phyloP scores from a whole-genome alignment of 2,797 vertebrate species.

The Myripristis jacobus region DNA sequence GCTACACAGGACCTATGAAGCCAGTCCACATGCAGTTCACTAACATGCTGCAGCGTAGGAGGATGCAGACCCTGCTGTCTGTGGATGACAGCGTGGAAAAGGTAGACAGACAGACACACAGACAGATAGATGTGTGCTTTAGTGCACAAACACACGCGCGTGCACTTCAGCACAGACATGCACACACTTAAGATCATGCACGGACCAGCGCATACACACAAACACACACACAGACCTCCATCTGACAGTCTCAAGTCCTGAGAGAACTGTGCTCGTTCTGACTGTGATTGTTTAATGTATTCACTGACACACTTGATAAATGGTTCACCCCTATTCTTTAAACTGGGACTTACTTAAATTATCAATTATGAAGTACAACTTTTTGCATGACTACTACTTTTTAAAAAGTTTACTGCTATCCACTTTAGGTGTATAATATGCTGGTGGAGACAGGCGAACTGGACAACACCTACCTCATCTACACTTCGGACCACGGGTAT shows the following conservation, averaged over 20 bases:
- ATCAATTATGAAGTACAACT: conserved; percentile 50
- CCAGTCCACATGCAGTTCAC: conserved; percentile 99
- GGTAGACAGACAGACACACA: conserved; percentile 76
- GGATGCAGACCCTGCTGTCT: conserved; percentile 96
- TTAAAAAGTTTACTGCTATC: conserved; percentile 37
- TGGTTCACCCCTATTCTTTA: conserved; percentile 62
- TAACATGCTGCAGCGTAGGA: conserved; percentile 96
- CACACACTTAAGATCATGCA: conserved; percentile 26
- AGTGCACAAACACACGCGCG: conserved; percentile 21
- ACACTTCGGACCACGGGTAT: conserved; percentile 97
- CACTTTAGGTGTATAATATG: conserved; percentile 89
- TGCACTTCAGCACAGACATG: conserved; percentile 19
- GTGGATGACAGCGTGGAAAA: conserved; percentile 96
- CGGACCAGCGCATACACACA: background rate
- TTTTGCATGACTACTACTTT: conserved; percentile 35
- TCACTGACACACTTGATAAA: conserved; percentile 78
- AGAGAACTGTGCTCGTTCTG: conserved; percentile 77
- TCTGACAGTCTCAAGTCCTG: conserved; percentile 63
- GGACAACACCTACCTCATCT: conserved; percentile 96
- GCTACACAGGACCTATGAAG: conserved; percentile 97
- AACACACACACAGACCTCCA: background rate
- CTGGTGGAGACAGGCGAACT: conserved; percentile 92
- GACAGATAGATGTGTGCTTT: conserved; percentile 9
- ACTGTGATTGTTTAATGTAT: conserved; percentile 70
- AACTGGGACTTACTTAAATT: conserved; percentile 52